Conservation (phyloP, 2,888 invertebrate genomes). For the Ornithoptera priamus region DNA sequence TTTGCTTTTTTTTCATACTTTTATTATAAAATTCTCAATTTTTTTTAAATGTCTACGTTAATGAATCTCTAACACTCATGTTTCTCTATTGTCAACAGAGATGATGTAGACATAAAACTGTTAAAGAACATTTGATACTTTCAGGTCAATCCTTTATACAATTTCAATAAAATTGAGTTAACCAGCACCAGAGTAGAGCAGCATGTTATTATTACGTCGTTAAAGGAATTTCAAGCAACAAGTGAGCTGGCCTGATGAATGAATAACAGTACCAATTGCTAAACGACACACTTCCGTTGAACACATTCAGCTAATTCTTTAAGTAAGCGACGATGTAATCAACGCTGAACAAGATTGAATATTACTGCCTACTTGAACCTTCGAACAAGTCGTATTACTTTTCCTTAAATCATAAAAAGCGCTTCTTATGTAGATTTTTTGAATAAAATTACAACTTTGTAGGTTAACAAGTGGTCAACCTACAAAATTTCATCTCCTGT, state of each 20-base stretch:
- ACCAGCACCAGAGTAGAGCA: neutral
- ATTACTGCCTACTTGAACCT: slow-evolving; percentile 8
- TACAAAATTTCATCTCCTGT: too few relatives aligned
- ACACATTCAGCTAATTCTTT: slow-evolving; percentile 42
- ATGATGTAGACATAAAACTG: neutral
- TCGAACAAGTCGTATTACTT: slow-evolving; percentile 2
- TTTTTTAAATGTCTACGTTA: too few relatives aligned
- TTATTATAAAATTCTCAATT: too few relatives aligned
- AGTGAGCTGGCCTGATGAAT: slow-evolving; percentile 36
- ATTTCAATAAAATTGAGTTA: neutral
- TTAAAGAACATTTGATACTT: neutral
- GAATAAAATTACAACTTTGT: too few relatives aligned
- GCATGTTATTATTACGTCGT: slow-evolving; percentile 27
- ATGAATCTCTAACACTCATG: too few relatives aligned
- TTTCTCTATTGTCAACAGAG: neutral
- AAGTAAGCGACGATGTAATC: slow-evolving; percentile 33
- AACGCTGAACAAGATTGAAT: slow-evolving; percentile 31
- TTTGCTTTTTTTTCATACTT: too few relatives aligned
- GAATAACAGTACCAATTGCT: slow-evolving; percentile 48
- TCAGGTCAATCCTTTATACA: neutral
- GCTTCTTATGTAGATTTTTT: too few relatives aligned
- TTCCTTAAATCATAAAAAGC: neutral
- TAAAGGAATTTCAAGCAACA: slow-evolving; percentile 40
- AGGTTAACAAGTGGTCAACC: too few relatives aligned
- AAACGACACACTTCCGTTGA: slow-evolving; percentile 60